A percentile compares a stretch with the other conserved stretches of the same genome.
Evolutionary conservation across 2,797 vertebrate species (phyloP).

Genomic region (Tympanoctomys barrerae): DNA sequence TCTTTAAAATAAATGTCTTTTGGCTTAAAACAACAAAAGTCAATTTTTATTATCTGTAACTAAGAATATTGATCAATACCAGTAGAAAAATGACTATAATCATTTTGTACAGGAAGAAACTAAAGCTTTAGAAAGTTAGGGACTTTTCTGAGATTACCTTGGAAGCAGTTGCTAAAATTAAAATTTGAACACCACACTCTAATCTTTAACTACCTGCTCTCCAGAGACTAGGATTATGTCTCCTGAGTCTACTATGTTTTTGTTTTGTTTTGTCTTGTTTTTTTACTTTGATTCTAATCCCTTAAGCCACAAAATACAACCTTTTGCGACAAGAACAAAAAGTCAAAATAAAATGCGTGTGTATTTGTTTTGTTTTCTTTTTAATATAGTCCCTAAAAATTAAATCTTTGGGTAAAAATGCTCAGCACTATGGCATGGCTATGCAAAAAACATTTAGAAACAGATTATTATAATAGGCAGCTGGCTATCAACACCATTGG

Average conservation of each 20-base stretch:
- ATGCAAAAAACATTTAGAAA: background rate
- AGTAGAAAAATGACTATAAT: background rate
- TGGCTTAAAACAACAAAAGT: background rate
- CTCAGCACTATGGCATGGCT: background rate
- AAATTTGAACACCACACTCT: background rate
- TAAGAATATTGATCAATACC: background rate
- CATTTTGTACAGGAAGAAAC: background rate
- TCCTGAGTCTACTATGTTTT: background rate
- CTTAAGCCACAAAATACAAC: background rate
- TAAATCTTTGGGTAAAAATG: background rate
- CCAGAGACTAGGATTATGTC: background rate
- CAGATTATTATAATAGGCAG: background rate
- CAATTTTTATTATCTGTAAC: slow-evolving; percentile 21
- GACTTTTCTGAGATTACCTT: background rate
- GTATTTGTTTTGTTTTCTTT: background rate
- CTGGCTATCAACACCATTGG: background rate
- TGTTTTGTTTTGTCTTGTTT: background rate
- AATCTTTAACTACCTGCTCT: background rate
- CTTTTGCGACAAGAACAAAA: background rate
- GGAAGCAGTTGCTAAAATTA: background rate
- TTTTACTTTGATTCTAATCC: background rate
- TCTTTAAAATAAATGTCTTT: background rate
- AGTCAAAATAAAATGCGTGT: background rate
- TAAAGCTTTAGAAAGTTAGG: background rate
- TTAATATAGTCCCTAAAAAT: background rate